phyloP scores from a whole-genome alignment of 2,113 vertebrate species.

The Indicator indicator region DNA sequence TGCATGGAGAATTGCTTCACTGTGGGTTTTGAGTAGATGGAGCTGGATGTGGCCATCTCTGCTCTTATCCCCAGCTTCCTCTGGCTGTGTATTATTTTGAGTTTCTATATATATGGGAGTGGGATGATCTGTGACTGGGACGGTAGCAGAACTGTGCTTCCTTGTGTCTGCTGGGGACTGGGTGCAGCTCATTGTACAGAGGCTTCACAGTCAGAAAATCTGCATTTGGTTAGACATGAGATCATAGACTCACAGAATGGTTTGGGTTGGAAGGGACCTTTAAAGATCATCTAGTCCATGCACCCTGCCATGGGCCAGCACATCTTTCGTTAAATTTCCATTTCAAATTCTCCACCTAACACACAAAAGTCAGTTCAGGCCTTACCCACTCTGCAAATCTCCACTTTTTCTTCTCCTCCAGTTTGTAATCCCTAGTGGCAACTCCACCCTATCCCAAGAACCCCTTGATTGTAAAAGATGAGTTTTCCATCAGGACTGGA shows the following conservation, averaged over 20 bases:
- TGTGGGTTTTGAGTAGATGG: neutral
- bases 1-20: neutral
- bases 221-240: neutral
- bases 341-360: neutral
- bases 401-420: neutral
- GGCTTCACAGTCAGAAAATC: neutral
- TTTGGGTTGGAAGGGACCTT: neutral
- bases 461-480: neutral
- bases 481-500: neutral
- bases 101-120: neutral
- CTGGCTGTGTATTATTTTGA: neutral
- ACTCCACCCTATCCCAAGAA: neutral
- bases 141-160: neutral
- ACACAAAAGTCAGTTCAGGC: neutral
- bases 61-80: neutral
- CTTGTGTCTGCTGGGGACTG: neutral
- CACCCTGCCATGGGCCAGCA: rapidly evolving
- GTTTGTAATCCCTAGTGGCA: neutral
- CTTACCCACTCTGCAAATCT: neutral
- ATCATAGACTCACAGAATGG: neutral
- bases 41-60: neutral
- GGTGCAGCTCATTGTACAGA: neutral
- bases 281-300: neutral
- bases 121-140: neutral
- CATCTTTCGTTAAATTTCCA: neutral